Conservation (phyloP, 2,888 invertebrate genomes). For the Cantharis flavilabris region DNA sequence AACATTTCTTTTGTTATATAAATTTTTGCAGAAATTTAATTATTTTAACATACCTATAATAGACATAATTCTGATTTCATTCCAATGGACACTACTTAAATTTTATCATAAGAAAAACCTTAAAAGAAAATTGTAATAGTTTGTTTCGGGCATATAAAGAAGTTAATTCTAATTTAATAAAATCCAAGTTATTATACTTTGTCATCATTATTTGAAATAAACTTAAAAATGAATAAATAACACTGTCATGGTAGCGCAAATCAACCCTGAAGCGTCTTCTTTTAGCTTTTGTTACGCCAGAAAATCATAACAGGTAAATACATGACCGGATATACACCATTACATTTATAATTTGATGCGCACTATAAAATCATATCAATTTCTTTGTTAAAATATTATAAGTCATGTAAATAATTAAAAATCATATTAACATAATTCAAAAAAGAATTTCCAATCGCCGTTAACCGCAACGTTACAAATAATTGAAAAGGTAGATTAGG, state of each 20-base stretch:
- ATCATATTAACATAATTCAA: neutral
- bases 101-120: no score
- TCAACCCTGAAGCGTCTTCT: constrained; percentile 34
- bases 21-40: no score
- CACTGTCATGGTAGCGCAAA: constrained; percentile 26
- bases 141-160: neutral
- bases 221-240: constrained; percentile 13
- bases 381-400: constrained; percentile 13
- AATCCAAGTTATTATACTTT: neutral
- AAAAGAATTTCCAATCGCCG: neutral
- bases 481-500: neutral
- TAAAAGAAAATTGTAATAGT: neutral
- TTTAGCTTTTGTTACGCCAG: constrained; percentile 28
- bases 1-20: no score
- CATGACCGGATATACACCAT: constrained; percentile 30
- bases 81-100: no score
- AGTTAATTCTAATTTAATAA: neutral
- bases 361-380: constrained; percentile 18
- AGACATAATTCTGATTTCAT: no score
- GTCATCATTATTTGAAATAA: neutral
- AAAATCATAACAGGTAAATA: constrained; percentile 32
- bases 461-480: neutral
- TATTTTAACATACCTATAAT: no score
- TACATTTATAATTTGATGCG: constrained; percentile 25
- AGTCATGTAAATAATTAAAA: constrained; percentile 19